Evolutionary conservation across 37 sponge, comb jelly and placozoan species (phyloP).

Genomic region (Ephydatia muelleri): DNA sequence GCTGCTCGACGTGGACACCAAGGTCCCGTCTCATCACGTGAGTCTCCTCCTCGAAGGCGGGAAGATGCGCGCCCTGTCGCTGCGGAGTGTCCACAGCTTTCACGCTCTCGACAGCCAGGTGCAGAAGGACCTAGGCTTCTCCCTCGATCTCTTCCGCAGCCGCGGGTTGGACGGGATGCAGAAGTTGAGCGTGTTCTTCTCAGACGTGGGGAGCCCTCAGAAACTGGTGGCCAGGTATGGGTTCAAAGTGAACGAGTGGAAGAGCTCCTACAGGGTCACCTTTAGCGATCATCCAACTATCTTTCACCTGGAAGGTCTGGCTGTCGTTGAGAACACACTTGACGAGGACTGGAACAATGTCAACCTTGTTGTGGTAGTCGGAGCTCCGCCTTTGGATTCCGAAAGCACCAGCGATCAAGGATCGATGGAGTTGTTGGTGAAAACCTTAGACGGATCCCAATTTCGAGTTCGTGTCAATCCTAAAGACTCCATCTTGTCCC

Average conservation of each 20-base stretch:
- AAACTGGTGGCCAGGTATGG: constrained; percentile 74
- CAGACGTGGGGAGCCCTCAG: constrained; percentile 43
- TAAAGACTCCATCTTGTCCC: constrained; percentile 66
- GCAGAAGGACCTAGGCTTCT: constrained; percentile 68
- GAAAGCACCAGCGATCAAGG: constrained; percentile 31
- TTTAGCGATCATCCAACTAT: constrained; percentile 42
- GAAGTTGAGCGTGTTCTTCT: constrained; percentile 82
- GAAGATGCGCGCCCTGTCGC: constrained; percentile 28
- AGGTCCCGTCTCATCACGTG: constrained; percentile 17
- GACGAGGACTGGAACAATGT: constrained; percentile 92
- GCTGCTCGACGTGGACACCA: not conserved
- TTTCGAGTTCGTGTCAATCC: constrained; percentile 64
- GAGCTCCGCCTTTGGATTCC: constrained; percentile 73
- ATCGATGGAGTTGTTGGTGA: constrained; percentile 46
- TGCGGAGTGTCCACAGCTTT: constrained; percentile 40
- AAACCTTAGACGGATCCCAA: constrained; percentile 34
- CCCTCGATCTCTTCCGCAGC: constrained; percentile 67
- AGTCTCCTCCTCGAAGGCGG: constrained; percentile 50
- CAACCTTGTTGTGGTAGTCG: constrained; percentile 81
- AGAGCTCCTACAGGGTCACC: constrained; percentile 83
- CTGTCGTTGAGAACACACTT: constrained; percentile 81
- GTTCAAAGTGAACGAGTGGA: constrained; percentile 73
- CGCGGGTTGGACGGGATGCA: constrained; percentile 66
- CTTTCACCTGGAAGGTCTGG: constrained; percentile 77
- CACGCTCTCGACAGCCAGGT: constrained; percentile 55